A percentile compares a stretch with the other conserved stretches of the same genome.
Conservation (phyloP, 2,888 invertebrate genomes). For the Liodrosophila aerea region DNA sequence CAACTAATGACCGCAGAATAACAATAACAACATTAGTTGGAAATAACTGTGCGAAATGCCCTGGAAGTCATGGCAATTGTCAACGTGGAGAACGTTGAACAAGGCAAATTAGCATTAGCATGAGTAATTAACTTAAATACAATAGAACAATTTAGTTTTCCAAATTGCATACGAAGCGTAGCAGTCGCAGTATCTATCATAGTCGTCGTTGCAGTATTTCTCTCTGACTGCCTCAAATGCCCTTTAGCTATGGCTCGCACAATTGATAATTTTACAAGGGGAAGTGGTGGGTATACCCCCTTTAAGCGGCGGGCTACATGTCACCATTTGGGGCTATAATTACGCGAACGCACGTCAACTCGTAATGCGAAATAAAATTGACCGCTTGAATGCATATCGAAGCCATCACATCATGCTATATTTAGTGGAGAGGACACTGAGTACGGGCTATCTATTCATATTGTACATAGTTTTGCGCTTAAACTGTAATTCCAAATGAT, state of each 20-base stretch:
- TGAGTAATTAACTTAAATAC: slow-evolving; percentile 78
- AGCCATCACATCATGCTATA: slow-evolving; percentile 33
- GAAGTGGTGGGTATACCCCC: slow-evolving; percentile 10
- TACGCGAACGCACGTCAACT: slow-evolving; percentile 64
- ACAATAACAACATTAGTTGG: slow-evolving; percentile 13
- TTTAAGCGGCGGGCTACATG: slow-evolving; percentile 18
- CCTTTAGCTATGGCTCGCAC: slow-evolving; percentile 23
- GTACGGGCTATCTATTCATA: too few species aligned
- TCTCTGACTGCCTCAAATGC: neutral
- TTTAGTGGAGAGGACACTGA: too few species aligned
- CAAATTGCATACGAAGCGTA: slow-evolving; percentile 61
- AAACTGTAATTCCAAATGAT: slow-evolving; percentile 24
- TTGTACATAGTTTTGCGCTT: slow-evolving; percentile 47
- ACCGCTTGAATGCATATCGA: slow-evolving; percentile 56
- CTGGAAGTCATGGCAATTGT: slow-evolving; percentile 52
- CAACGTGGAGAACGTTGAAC: slow-evolving; percentile 31
- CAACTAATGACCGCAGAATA: slow-evolving; percentile 20
- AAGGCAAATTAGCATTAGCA: slow-evolving; percentile 71
- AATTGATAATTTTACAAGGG: slow-evolving; percentile 68
- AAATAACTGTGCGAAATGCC: slow-evolving; percentile 14
- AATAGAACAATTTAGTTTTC: slow-evolving; percentile 75
- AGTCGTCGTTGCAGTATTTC: slow-evolving; percentile 9
- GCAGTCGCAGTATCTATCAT: slow-evolving; percentile 15
- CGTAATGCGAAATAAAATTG: slow-evolving; percentile 29
- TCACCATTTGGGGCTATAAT: slow-evolving; percentile 65